phyloP scores from a whole-genome alignment of 1,140 invertebrate species.

The Cecropterus lyciades region DNA sequence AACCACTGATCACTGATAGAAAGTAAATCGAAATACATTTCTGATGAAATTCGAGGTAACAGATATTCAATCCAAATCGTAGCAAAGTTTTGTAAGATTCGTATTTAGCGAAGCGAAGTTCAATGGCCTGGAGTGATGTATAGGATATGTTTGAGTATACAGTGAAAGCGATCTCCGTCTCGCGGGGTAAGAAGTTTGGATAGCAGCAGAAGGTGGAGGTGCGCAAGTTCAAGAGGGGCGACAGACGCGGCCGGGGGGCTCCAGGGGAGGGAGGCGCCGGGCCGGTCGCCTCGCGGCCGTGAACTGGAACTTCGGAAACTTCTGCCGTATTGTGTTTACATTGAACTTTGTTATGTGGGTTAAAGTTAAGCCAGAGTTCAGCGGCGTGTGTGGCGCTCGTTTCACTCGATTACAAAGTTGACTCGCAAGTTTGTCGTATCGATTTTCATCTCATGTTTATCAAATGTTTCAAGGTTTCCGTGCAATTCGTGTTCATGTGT shows the following conservation, averaged over 20 bases:
- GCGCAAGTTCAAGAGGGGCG: slow-evolving; percentile 41
- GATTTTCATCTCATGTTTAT: slow-evolving; percentile 81
- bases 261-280: slow-evolving; percentile 45
- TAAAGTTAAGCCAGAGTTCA: slow-evolving; percentile 83
- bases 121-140: slow-evolving; percentile 20
- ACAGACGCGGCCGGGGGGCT: slow-evolving; percentile 43
- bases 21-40: too few relatives aligned
- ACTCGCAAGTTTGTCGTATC: slow-evolving; percentile 76
- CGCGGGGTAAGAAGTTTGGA: slow-evolving; percentile 42
- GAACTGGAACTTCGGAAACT: slow-evolving; percentile 80
- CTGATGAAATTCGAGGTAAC: too few relatives aligned
- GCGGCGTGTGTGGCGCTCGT: slow-evolving; percentile 73
- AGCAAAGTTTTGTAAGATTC: background rate
- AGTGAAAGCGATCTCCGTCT: slow-evolving; percentile 41
- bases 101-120: slow-evolving; percentile 13
- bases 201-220: slow-evolving; percentile 37
- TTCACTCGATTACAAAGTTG: slow-evolving; percentile 78
- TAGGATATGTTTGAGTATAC: slow-evolving; percentile 26
- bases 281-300: slow-evolving; percentile 69
- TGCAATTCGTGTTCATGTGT: slow-evolving; percentile 4
- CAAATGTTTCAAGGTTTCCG: slow-evolving; percentile 78
- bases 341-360: slow-evolving; percentile 84
- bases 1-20: too few relatives aligned
- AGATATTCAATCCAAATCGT: background rate
- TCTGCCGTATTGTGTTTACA: slow-evolving; percentile 82